Base-by-base conservation (phyloP, 2,797 vertebrate species). In the Fistularia tabacaria region DNA sequence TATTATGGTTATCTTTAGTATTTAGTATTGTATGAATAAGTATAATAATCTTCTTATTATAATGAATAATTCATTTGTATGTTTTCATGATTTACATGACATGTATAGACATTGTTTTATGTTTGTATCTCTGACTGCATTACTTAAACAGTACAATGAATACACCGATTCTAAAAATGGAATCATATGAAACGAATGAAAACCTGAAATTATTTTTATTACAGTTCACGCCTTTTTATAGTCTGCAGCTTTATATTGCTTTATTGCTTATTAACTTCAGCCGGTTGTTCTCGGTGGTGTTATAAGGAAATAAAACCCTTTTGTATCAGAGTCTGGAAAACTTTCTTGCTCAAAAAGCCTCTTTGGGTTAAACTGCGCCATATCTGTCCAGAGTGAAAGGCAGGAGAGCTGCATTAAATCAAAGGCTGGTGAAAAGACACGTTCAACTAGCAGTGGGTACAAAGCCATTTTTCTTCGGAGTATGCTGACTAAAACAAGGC, bases 311-410 rank as follows among this genome's bases (percentile, higher is more conserved):
- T 53, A 25, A 25, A 25, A 25, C 49, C 9, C 11, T 12, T 40
- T 52, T 50, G 46, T 46, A 46, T 49, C 70, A 57, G 36, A 53
- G 49, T 36, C 14, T 38, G 12, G 47, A 44, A 49, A 55, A 47
- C 25, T 12, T 46, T 36, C 54, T 47, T 36, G 51, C 49, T 41
- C 15, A 46, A 13, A n/a, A 45, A 49, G 44, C 46, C 49, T 47
- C 36, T 37, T 37, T 44, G 12, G 4, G 44, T 37, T 25, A 1
- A 3, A 9, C 42, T 49, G 43, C 42, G 14, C 39, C 48, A 15
- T 14, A 54, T 39, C 58, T 61, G 49, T 55, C 45, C 40, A 54
- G 47, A 58, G 49, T 65, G 47, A 67, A 64, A 60, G 36, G 12
- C 42, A 54, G 49, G 12, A 13, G 36, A 55, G 52, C 49, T 57